Base-by-base conservation (phyloP, 2,113 vertebrate species). In the Hydrolagus affinis region DNA sequence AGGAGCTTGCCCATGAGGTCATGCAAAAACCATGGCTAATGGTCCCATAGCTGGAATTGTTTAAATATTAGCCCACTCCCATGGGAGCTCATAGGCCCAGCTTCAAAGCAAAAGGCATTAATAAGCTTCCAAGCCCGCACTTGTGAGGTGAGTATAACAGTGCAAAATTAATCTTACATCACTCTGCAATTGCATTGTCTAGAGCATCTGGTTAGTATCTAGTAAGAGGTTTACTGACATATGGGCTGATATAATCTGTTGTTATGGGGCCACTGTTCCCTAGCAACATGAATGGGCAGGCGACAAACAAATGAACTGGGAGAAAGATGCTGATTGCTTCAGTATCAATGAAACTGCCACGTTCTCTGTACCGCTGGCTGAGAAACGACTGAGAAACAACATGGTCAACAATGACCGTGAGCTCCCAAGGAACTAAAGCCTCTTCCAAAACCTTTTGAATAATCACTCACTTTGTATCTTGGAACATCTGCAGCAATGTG, bases 191-290 rank as follows among this genome's bases (percentile, higher is more conserved):
- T 8, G 59, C 23, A 64, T 7, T 15, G 76, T 25, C n/a, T 15
- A 23, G 57, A 80, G 57, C 76, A 80, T 80, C 76, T 62, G 76
- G 59, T 62, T 80, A 80, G n/a, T 28, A 80, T 62, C 76, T 62
- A 59, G 57, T 14, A 23, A 23, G 57, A n/a, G 72, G 72, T 32
- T 44, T 74, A 44, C 72, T 74, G 30, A 32, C 72, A 74, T 60
- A 77, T 60, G 56, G 64, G 11, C 76, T 80, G 23, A 60, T 64
- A 59, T 25, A 80, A 23, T 28, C 6, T 62, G 76, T 23, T 60
- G 76, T 80, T 23, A 28, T 56, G 76, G n/a, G 76, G 76, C 76
- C 59, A n/a, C 28, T 64, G 3, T 80, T 76, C n/a, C 44, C 74
- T n/a, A 56, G 30, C 15, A 74, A 28, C n/a, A 62, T 28, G 57